phyloP scores from a whole-genome alignment of 2,888 invertebrate species.

The Tolmerus cingulatus region DNA sequence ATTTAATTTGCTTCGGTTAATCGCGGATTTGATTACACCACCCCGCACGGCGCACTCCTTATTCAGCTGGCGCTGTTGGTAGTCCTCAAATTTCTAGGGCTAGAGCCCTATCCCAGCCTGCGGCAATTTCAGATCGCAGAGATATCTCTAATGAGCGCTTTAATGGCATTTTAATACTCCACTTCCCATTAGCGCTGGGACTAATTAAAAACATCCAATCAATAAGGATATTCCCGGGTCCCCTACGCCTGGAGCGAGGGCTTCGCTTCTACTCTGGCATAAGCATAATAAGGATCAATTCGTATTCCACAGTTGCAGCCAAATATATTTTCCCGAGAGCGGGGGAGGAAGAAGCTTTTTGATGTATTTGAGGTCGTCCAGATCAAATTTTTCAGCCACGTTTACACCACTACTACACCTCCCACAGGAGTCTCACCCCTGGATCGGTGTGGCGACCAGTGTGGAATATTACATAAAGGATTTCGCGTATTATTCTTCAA shows the following conservation, averaged over 20 bases:
- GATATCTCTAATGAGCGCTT: conserved; percentile 29
- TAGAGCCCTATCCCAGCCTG: not conserved
- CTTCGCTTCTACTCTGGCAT: not conserved
- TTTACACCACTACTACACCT: not conserved
- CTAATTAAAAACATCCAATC: conserved; percentile 39
- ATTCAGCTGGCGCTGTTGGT: not conserved
- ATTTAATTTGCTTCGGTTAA: conserved; percentile 9
- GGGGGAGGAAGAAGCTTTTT: conserved; percentile 15
- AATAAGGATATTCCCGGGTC: not conserved
- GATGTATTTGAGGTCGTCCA: not conserved
- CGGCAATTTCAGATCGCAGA: conserved; percentile 1
- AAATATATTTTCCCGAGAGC: conserved; percentile 14
- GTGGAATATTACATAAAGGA: conserved; percentile 30
- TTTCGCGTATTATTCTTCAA: conserved; percentile 37
- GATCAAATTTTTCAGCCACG: not conserved
- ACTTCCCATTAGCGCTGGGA: conserved; percentile 8
- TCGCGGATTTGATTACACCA: conserved; percentile 14
- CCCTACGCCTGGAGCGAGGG: not conserved
- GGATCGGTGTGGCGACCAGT: not conserved
- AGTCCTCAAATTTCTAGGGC: not conserved
- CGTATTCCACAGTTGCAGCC: conserved; percentile 20
- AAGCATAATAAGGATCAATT: conserved; percentile 37
- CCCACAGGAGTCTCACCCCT: not conserved
- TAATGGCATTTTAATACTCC: conserved; percentile 34
- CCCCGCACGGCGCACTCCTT: not conserved